Evolutionary conservation across 2,113 vertebrate species (phyloP), one percentile per base, ranked within the genome.

Genomic region (Nothoprocta perdicaria): DNA sequence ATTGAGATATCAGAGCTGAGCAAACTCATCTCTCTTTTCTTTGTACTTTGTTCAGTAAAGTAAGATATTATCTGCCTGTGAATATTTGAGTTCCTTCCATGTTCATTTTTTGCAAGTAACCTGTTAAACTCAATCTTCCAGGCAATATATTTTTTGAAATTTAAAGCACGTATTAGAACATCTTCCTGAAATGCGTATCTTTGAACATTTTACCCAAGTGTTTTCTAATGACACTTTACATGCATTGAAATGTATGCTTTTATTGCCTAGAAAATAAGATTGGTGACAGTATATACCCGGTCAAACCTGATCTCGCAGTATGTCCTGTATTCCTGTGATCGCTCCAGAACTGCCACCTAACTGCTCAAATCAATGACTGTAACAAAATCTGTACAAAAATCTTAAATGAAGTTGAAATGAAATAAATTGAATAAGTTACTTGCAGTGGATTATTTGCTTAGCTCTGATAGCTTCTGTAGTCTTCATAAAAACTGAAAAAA

Each of bases 391-490:
- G 24, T 8, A 16, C 63, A 31, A 82, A 15, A 27, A 35, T 2
- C 21, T 6, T 12, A 35, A 88, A 45, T 26, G 53, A 79, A 57
- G 62, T 62, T 65, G 86, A 52, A 84, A 71, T 23, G 26, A 55
- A 66, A 50, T 46, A 83, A 69, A 83, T 77, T 14, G 68, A 46
- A 60, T 38, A 13, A 57, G 52, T 91, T 24, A 33, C 63, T 66
- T 67, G 9, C 55, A 4, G 0, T 41, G 84, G 31, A 35, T 69
- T 66, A n/a, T 78, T 65, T 84, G 86, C 79, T 91, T 88, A 80
- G 82, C 84, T 94, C 85, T 80, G 31, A 6, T 7, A 23, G 66
- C 84, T 95, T 40, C 81, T 48, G 53, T 31, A 58, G 40, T 46
- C 67, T 82, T 57, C 68, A 21, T 13, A 22, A 65, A 62, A 18